These are phyloP conservation scores for Colletes gigas DNA, from an alignment of 1,140 invertebrate genomes.

Conservation along the genomic window DNA sequence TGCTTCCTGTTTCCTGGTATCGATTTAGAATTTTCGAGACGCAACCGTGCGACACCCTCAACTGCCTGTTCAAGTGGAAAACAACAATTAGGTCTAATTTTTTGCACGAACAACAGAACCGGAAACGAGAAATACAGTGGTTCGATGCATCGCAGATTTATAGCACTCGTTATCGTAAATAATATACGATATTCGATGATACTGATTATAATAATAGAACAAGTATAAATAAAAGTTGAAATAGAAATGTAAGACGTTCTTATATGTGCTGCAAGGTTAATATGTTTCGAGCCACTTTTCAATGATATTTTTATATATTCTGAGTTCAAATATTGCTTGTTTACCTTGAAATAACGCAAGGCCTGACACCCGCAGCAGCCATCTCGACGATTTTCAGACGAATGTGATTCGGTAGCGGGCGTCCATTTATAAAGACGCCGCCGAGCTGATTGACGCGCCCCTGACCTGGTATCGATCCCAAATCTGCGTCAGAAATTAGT, in stretches of 20 bases:
- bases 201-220: no score
- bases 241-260: no score
- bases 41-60: constrained; percentile 91
- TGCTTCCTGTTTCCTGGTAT: constrained; percentile 91
- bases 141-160: no score
- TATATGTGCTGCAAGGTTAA: no score
- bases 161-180: no score
- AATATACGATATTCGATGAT: no score
- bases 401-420: constrained; percentile 90
- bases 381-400: constrained; percentile 91
- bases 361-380: constrained; percentile 89
- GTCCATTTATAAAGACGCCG: constrained; percentile 92
- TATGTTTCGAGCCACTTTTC: no score
- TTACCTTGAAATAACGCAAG: constrained; percentile 88
- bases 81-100: not conserved
- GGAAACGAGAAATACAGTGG: no score
- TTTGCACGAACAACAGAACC: no score
- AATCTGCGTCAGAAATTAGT: constrained; percentile 66
- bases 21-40: constrained; percentile 92
- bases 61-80: constrained; percentile 80
- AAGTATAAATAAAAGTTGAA: no score
- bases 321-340: not conserved
- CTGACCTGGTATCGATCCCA: constrained; percentile 84
- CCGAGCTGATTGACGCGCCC: constrained; percentile 92
- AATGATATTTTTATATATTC: no score